Base-by-base conservation (phyloP, 2,797 vertebrate species). In the Ptychadena robeensis region DNA sequence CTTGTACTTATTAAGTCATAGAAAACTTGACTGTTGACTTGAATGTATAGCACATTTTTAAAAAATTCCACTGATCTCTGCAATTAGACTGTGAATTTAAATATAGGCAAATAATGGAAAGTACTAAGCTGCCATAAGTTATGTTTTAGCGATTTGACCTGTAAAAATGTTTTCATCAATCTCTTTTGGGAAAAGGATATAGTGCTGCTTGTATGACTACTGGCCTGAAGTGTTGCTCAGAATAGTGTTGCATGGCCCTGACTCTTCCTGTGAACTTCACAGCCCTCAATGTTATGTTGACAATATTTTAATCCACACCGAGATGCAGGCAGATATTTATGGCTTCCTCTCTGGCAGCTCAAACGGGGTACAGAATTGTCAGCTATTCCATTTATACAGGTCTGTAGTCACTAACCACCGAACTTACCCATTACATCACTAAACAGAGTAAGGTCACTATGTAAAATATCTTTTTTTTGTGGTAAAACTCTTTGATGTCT, bases 261-360 rank as follows among this genome's bases (percentile, higher is more conserved):
- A 27, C 25, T 11, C 37, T 70, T 37, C 34, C 34, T 68, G 59
- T 25, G 59, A 61, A 61, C 66, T 25, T 31, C 10, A 11, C 34
- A 35, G 37, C 32, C n/a, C 63, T 61, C 37, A 27, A 1, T 75
- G 15, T 40, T 31, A 30, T 40, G 27, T 28, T 61, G 61, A 31
- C 38, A 64, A 31, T 28, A 64, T 35, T 40, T 40, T 64, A 40
- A 44, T 30, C 64, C 61, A 30, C 27, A 30, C 6, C 10, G 15
- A 15, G 48, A 57, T 78, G 30, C 64, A 28, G 32, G 44, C 38
- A 57, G 30, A 68, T 40, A 38, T 76, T 76, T 76, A 28, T 76
- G 27, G 18, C 73, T 61, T 64, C 59, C 61, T 10, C 25, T 66
- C 61, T 10, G 64, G 15, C 40, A 22, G 35, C 7, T 38, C 48